These are phyloP conservation scores for Eretmocerus hayati DNA, from an alignment of 2,888 invertebrate species.

Conservation along the genomic window DNA sequence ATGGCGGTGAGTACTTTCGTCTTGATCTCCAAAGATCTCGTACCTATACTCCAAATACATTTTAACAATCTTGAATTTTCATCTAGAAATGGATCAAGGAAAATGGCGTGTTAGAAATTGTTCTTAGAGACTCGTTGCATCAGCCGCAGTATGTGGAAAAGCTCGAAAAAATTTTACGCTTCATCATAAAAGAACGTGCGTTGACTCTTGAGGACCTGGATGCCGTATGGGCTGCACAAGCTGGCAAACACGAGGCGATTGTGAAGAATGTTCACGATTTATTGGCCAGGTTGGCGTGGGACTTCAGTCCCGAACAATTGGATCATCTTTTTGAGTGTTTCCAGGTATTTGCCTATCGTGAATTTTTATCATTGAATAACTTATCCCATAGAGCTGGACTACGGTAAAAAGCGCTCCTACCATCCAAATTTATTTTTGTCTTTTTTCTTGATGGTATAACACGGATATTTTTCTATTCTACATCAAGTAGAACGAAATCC, in stretches of 20 bases:
- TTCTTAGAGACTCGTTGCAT: slow-evolving; percentile 89
- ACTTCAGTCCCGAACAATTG: slow-evolving; percentile 93
- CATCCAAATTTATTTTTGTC: neutral
- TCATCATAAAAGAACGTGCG: slow-evolving; percentile 90
- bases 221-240: slow-evolving; percentile 94
- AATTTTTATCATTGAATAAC: no score
- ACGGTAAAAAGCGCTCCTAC: no score
- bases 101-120: slow-evolving; percentile 90
- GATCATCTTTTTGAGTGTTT: slow-evolving; percentile 97
- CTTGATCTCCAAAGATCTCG: no score
- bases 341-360: slow-evolving; percentile 59
- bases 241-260: slow-evolving; percentile 96
- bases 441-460: slow-evolving; percentile 3
- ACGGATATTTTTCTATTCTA: slow-evolving; percentile 3
- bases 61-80: slow-evolving; percentile 3
- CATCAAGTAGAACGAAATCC: no score
- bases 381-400: no score
- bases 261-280: slow-evolving; percentile 97
- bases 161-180: slow-evolving; percentile 92
- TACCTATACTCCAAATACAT: no score
- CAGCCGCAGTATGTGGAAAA: slow-evolving; percentile 98
- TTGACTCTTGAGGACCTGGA: slow-evolving; percentile 86
- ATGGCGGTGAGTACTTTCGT: slow-evolving; percentile 74
- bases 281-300: slow-evolving; percentile 94
- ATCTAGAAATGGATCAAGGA: slow-evolving; percentile 87